Conservation (phyloP, 2,888 invertebrate genomes). For the Tetranychus truncatus region DNA sequence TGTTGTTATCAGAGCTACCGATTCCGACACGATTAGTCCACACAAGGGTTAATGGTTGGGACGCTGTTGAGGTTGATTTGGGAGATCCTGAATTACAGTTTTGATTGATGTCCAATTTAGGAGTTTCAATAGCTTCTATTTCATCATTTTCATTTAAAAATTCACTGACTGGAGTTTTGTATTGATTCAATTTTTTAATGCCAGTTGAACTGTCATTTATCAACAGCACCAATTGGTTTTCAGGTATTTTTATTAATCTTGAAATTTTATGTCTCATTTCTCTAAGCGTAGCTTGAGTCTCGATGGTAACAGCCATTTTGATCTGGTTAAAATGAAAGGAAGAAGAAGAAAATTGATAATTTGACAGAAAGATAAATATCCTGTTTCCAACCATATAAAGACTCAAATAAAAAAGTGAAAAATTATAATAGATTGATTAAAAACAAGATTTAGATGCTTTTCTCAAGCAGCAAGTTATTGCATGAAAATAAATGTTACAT, state of each 20-base stretch:
- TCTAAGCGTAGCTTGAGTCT: constrained; percentile 49
- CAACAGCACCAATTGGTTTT: constrained; percentile 39
- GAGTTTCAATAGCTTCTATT: constrained; percentile 33
- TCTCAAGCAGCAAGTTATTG: too few species aligned
- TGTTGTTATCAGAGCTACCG: not conserved
- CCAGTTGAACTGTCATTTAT: constrained; percentile 13
- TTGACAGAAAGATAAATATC: not conserved
- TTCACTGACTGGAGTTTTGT: constrained; percentile 17
- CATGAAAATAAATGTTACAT: too few species aligned
- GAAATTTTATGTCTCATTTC: constrained; percentile 55
- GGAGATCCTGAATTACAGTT: not conserved
- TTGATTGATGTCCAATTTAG: constrained; percentile 11
- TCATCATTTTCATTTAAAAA: constrained; percentile 30
- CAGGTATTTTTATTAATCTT: constrained; percentile 43
- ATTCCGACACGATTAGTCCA: constrained; percentile 23
- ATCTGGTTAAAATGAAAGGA: constrained; percentile 31
- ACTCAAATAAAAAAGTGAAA: not conserved
- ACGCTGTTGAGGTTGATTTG: not conserved
- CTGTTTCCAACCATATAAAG: not conserved
- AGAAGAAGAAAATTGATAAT: not conserved
- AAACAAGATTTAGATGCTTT: too few species aligned
- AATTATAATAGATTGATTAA: too few species aligned
- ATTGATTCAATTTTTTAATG: constrained; percentile 18
- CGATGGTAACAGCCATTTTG: constrained; percentile 58
- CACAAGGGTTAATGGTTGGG: constrained; percentile 24